These are phyloP conservation scores for Pipistrellus kuhlii DNA, from an alignment of 2,797 vertebrate genomes.

Conservation along the genomic window DNA sequence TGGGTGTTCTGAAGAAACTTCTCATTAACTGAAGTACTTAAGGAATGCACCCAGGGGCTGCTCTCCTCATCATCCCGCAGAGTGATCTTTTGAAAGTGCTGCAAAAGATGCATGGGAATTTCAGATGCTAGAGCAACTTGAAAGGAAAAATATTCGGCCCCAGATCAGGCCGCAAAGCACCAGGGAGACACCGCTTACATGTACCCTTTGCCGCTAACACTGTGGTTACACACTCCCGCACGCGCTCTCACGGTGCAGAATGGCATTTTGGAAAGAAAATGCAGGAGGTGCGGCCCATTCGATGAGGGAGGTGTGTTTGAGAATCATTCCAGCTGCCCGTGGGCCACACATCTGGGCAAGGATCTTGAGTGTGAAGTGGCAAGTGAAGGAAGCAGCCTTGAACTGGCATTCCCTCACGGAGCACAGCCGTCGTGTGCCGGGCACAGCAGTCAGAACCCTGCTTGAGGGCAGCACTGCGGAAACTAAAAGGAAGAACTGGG, in stretches of 20 bases:
- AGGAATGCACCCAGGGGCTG: not conserved
- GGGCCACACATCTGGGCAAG: not conserved
- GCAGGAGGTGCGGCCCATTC: not conserved
- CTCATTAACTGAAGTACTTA: not conserved
- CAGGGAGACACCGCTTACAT: not conserved
- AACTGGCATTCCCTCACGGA: too few relatives aligned
- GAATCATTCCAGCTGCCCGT: not conserved
- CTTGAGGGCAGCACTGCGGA: not conserved
- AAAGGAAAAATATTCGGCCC: not conserved
- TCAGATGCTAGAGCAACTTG: not conserved
- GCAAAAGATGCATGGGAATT: not conserved
- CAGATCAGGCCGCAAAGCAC: not conserved
- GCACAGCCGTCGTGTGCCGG: too few relatives aligned
- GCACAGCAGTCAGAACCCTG: not conserved
- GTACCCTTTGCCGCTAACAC: not conserved
- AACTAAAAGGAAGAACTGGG: not conserved
- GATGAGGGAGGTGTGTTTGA: not conserved
- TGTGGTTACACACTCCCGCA: not conserved
- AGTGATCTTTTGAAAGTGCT: not conserved
- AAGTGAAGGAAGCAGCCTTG: not conserved
- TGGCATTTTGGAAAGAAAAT: slow-evolving; percentile 37
- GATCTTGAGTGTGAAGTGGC: not conserved
- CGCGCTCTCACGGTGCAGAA: not conserved
- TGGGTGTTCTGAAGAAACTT: not conserved
- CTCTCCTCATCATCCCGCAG: not conserved